Percentiles rank a stretch among this genome's conserved stretches.
phyloP scores from a whole-genome alignment of 30 jellyfish, hydroid and myxozoan genomes.

The Turritopsis dohrnii region DNA sequence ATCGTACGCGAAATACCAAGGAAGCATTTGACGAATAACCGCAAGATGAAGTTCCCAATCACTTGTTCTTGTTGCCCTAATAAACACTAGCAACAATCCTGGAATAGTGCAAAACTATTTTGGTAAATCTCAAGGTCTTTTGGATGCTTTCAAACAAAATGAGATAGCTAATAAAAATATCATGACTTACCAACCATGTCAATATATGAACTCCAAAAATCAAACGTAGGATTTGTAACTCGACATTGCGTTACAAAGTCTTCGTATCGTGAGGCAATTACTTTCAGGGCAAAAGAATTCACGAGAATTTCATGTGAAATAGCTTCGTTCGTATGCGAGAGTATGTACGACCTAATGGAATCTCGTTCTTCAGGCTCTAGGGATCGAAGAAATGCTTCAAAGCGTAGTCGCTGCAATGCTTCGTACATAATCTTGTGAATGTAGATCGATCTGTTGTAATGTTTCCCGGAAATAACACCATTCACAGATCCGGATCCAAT shows the following conservation, averaged over 20 bases:
- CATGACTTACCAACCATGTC: not conserved
- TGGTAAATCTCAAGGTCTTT: not conserved
- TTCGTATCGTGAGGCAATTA: not conserved
- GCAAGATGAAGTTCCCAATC: not conserved
- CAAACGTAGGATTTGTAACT: not conserved
- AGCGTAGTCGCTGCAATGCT: not conserved
- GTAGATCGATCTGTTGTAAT: not conserved
- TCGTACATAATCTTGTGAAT: not conserved
- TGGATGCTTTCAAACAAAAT: too few species aligned
- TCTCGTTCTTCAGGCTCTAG: not conserved
- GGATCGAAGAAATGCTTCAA: not conserved
- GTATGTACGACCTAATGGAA: not conserved
- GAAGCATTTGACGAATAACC: not conserved
- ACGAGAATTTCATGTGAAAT: not conserved
- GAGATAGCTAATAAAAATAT: too few species aligned
- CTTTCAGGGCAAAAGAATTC: not conserved
- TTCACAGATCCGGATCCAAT: too few species aligned
- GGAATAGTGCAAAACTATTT: not conserved
- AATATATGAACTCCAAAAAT: not conserved
- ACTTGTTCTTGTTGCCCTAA: not conserved
- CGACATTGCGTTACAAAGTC: not conserved
- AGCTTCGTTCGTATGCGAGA: too few species aligned
- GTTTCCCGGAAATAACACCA: not conserved
- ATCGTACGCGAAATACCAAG: constrained; percentile 6
- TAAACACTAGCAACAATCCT: not conserved